Percentiles rank a stretch among this genome's conserved stretches.
Evolutionary conservation across 2,113 vertebrate genomes (phyloP).

Genomic region (Fregetta grallaria): DNA sequence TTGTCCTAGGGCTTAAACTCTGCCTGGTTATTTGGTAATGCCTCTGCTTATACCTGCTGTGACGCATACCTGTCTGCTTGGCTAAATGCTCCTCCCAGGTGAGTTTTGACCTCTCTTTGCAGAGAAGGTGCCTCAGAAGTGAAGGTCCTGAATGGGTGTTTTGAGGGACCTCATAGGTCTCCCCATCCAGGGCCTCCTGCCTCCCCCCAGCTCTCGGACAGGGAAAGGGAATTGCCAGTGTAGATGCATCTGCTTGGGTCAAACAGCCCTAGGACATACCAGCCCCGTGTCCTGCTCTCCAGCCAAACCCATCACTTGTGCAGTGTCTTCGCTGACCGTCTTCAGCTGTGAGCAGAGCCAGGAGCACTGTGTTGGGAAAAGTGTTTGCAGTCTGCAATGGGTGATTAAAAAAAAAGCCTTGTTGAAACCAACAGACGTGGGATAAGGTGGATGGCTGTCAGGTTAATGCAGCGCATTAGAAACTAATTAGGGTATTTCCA

Average conservation of each 20-base stretch:
- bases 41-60: not conserved
- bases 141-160: not conserved
- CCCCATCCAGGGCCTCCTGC: not conserved
- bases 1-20: not conserved
- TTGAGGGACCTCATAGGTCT: not conserved
- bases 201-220: not conserved
- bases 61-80: not conserved
- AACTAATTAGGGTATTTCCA: conserved; percentile 11
- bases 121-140: not conserved
- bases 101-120: not conserved
- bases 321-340: not conserved
- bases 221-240: not conserved
- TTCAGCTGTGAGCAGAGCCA: not conserved
- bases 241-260: not conserved
- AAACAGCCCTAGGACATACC: not conserved
- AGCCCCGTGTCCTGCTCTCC: not conserved
- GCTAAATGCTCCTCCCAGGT: not conserved
- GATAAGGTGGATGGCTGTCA: not conserved
- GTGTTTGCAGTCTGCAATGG: not conserved
- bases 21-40: not conserved
- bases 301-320: not conserved
- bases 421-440: not conserved
- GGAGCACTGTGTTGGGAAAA: not conserved
- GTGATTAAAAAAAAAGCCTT: not conserved
- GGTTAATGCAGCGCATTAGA: not conserved